These are phyloP conservation scores for Heliopora coerulea DNA, from an alignment of 92 coral and sea anemone species.

Conservation along the genomic window DNA sequence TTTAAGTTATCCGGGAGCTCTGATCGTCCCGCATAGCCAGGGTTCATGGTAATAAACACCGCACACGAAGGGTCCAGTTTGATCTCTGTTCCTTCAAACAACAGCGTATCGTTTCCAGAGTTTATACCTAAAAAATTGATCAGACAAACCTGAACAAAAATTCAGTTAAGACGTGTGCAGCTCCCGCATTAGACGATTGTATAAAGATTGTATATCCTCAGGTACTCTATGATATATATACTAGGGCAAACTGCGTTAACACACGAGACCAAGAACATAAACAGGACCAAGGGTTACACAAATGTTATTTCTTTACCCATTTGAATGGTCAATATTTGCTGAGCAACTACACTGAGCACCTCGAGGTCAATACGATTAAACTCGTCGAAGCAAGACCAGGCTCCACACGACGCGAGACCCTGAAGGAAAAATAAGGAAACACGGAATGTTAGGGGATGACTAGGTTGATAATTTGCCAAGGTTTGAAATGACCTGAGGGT, in stretches of 20 bases:
- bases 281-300: no score
- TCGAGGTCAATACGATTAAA: slow-evolving; percentile 96
- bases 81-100: slow-evolving; percentile 97
- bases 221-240: no score
- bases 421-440: slow-evolving; percentile 18
- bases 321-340: slow-evolving; percentile 92
- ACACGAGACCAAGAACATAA: no score
- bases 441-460: no score
- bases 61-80: slow-evolving; percentile 89
- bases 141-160: no score
- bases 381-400: slow-evolving; percentile 98
- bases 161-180: no score
- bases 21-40: slow-evolving; percentile 97
- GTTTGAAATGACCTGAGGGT: no score
- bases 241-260: no score
- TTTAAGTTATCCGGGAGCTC: slow-evolving; percentile 95
- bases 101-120: slow-evolving; percentile 89
- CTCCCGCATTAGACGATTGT: no score
- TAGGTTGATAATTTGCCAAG: no score
- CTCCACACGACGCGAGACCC: slow-evolving; percentile 98
- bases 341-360: slow-evolving; percentile 94
- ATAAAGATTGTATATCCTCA: no score
- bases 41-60: slow-evolving; percentile 93
- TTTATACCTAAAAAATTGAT: slow-evolving; percentile 81
- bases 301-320: slow-evolving; percentile 63